A percentile compares a stretch with the other conserved stretches of the same genome.
phyloP scores from a whole-genome alignment of 1,140 invertebrate genomes.

The Lucilia sericata region DNA sequence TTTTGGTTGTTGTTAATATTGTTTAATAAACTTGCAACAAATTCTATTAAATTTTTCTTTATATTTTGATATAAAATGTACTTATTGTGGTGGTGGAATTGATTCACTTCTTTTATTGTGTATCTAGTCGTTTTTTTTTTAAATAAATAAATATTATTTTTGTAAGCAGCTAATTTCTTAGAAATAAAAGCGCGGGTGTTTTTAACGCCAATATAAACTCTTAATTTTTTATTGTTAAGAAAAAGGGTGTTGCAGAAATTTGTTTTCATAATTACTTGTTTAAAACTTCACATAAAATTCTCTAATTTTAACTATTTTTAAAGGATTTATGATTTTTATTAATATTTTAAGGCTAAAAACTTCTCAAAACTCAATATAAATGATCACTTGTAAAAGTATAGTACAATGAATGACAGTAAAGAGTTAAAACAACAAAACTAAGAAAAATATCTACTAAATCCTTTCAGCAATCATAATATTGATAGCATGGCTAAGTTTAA shows the following conservation, averaged over 20 bases:
- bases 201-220: neutral
- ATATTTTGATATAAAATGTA: neutral
- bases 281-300: no score
- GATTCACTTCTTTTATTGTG: slow-evolving; percentile 8
- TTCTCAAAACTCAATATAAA: no score
- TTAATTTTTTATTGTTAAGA: neutral
- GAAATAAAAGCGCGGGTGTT: neutral
- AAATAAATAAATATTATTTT: neutral
- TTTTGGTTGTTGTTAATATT: neutral
- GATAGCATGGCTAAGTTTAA: no score
- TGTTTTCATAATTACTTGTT: no score
- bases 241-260: neutral
- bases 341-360: no score
- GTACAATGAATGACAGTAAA: no score
- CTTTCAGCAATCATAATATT: no score
- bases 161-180: neutral
- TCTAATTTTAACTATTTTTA: no score
- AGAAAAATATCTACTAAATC: no score
- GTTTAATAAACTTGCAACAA: slow-evolving; percentile 17
- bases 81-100: neutral
- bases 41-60: neutral
- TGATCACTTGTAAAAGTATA: no score
- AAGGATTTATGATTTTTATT: no score
- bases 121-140: neutral
- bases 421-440: no score